Evolutionary conservation across 2,797 vertebrate species (phyloP).

Genomic region (Lacerta viridis): DNA sequence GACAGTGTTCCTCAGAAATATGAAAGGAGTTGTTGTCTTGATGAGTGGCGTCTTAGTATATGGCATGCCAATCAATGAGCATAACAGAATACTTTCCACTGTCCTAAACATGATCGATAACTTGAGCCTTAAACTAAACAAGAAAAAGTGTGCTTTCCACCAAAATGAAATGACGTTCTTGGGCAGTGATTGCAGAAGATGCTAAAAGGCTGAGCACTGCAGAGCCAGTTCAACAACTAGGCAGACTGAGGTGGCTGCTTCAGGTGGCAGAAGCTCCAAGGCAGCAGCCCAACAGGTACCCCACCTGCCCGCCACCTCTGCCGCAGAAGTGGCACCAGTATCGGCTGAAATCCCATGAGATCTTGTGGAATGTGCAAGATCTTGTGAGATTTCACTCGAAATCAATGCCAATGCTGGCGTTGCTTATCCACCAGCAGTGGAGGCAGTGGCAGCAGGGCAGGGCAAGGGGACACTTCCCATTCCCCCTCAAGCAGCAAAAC

Average conservation of each 20-base stretch:
- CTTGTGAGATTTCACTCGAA: no score
- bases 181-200: neutral
- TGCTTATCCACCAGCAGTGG: no score
- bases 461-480: no score
- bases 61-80: slow-evolving; percentile 4
- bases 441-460: no score
- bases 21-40: slow-evolving; percentile 13
- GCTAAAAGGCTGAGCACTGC: neutral
- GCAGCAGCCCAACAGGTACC: neutral
- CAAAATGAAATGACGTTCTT: neutral
- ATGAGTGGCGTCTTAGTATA: slow-evolving; percentile 10
- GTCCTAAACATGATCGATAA: slow-evolving; percentile 1
- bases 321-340: no score
- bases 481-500: no score
- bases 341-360: no score
- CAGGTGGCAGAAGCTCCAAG: no score
- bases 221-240: neutral
- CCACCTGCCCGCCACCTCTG: no score
- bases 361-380: no score
- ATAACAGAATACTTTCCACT: neutral
- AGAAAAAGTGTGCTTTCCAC: neutral
- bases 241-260: neutral
- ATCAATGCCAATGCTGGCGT: no score
- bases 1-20: slow-evolving; percentile 23
- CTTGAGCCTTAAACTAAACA: neutral